These are phyloP conservation scores for Microdon myrmicae DNA, from an alignment of 2,888 invertebrate genomes.

Conservation along the genomic window DNA sequence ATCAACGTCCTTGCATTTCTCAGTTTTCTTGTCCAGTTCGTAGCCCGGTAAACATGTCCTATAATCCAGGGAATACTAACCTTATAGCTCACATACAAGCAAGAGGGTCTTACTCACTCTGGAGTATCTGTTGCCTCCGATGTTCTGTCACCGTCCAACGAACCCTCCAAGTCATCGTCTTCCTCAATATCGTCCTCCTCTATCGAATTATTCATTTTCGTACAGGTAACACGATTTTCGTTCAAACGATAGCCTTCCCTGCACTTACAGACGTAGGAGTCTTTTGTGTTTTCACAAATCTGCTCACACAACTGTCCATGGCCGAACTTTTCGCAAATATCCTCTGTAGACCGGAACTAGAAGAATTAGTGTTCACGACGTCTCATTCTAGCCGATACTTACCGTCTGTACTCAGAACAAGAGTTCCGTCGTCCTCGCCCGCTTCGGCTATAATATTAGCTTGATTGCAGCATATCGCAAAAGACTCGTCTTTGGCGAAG, in stretches of 20 bases:
- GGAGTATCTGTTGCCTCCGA: conserved; percentile 2
- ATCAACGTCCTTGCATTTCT: conserved; percentile 73
- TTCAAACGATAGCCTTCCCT: conserved; percentile 67
- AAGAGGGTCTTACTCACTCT: conserved; percentile 2
- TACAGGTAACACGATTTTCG: conserved; percentile 69
- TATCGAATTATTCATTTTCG: conserved; percentile 29
- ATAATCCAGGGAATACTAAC: background rate
- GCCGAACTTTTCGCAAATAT: conserved; percentile 70
- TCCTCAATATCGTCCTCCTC: conserved; percentile 53
- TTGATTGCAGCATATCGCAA: conserved; percentile 71
- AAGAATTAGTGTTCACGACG: background rate
- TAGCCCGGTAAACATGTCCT: conserved; percentile 67
- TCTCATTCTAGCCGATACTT: background rate
- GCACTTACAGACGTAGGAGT: conserved; percentile 70
- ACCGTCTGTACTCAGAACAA: conserved; percentile 39
- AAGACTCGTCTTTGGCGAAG: conserved; percentile 69
- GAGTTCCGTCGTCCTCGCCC: conserved; percentile 23
- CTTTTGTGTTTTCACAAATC: conserved; percentile 70
- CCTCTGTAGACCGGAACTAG: too few species aligned
- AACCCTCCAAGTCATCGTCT: conserved; percentile 25
- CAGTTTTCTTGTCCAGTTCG: conserved; percentile 60
- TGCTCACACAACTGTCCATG: conserved; percentile 69
- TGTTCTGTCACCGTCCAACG: conserved; percentile 11
- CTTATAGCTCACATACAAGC: background rate
- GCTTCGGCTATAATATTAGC: conserved; percentile 7